Conservation (phyloP, 2,113 vertebrate genomes). For the Microcebus griseorufus region DNA sequence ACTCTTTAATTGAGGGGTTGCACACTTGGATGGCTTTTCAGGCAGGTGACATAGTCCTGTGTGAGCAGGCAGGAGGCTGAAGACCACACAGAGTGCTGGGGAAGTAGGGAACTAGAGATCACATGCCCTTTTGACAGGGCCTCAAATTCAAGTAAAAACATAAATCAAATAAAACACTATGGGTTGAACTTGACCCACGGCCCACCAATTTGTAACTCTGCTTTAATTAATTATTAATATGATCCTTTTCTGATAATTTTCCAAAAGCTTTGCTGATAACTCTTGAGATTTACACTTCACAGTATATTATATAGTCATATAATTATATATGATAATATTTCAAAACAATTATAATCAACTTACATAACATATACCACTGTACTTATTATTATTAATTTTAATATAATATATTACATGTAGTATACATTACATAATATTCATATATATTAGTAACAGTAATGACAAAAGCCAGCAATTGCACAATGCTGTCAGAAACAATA, state of each 20-base stretch:
- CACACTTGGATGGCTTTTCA: not conserved
- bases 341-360: no score
- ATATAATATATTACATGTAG: no score
- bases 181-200: not conserved
- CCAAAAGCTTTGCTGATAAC: not conserved
- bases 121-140: not conserved
- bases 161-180: not conserved
- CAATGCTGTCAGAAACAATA: not conserved
- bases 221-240: conserved; percentile 20
- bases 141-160: not conserved
- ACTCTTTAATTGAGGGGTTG: not conserved
- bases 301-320: not conserved
- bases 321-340: no score
- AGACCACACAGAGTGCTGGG: not conserved
- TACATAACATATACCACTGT: no score
- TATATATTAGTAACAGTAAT: not conserved
- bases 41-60: not conserved
- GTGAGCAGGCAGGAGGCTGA: not conserved
- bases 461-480: not conserved
- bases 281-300: not conserved
- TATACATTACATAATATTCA: not conserved
- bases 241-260: not conserved
- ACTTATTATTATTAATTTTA: no score
- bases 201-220: not conserved
- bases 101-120: not conserved